A percentile compares a stretch with the other conserved stretches of the same genome.
These are phyloP conservation scores for Pentamera pediparva DNA, from an alignment of 53 echinoderm and acorn worm genomes.

Conservation along the genomic window DNA sequence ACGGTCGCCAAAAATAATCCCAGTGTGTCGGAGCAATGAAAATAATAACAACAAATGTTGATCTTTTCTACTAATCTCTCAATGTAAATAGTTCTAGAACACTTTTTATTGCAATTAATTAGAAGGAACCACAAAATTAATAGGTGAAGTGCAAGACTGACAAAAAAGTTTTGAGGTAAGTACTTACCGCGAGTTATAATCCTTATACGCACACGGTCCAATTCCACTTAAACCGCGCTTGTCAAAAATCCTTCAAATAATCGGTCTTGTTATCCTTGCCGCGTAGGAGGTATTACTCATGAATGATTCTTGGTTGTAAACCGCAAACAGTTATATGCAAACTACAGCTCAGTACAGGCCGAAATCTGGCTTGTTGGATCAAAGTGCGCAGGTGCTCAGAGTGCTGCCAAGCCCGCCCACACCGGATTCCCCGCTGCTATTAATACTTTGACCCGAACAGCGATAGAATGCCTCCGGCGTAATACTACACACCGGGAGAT, in stretches of 20 bases:
- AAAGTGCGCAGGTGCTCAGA: too few species aligned
- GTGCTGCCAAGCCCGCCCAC: constrained; percentile 7
- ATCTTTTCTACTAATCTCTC: neutral
- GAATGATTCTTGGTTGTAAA: neutral
- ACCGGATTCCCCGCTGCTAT: constrained; percentile 22
- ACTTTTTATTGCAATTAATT: neutral
- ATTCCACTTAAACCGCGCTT: neutral
- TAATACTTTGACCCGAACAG: neutral
- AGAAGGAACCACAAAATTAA: neutral
- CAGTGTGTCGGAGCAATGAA: neutral
- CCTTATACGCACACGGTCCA: neutral
- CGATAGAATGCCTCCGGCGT: neutral
- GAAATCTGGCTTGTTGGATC: too few species aligned
- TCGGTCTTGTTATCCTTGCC: neutral
- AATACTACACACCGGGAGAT: neutral
- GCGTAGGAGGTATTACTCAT: constrained; percentile 35
- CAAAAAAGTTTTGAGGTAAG: neutral
- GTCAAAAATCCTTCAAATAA: neutral
- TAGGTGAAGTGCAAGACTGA: too few species aligned
- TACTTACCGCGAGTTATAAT: constrained; percentile 9
- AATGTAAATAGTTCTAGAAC: neutral
- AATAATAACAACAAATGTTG: neutral
- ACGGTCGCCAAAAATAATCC: neutral
- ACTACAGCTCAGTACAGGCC: neutral
- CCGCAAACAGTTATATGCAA: constrained; percentile 27